Percentiles rank a stretch among this genome's conserved stretches.
These are phyloP conservation scores for Lordiphosa fenestrarum DNA, from an alignment of 2,888 invertebrate genomes.

Conservation along the genomic window DNA sequence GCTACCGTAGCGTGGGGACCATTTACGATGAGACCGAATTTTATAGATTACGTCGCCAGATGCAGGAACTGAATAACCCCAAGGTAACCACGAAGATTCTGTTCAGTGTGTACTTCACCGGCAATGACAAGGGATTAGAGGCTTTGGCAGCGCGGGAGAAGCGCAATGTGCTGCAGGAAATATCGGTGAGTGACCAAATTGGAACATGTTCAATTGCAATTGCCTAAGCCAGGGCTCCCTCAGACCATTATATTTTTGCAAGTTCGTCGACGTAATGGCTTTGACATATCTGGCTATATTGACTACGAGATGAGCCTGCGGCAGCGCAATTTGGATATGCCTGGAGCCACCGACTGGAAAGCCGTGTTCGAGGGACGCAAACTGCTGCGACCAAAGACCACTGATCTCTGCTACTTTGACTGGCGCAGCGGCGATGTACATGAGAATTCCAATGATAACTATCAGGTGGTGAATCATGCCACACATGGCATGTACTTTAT, in stretches of 20 bases:
- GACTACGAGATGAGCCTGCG: conserved; percentile 34
- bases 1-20: conserved; percentile 21
- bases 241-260: conserved; percentile 44
- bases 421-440: conserved; percentile 30
- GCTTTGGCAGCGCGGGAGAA: conserved; percentile 22
- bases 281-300: conserved; percentile 43
- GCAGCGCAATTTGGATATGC: conserved; percentile 3
- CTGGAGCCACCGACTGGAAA: conserved; percentile 25
- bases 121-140: conserved; percentile 14
- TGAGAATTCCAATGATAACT: conserved; percentile 25
- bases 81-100: not conserved
- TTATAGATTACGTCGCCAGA: not conserved
- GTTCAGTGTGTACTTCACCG: conserved; percentile 10
- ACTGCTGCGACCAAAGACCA: conserved; percentile 24
- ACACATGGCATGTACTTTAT: conserved; percentile 16
- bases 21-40: conserved; percentile 27
- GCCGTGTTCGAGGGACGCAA: conserved; percentile 32
- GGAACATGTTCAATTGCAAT: not conserved
- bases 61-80: conserved; percentile 1
- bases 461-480: conserved; percentile 3
- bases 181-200: conserved; percentile 17
- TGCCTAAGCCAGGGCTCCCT: not conserved
- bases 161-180: conserved; percentile 9
- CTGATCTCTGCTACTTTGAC: conserved; percentile 35
- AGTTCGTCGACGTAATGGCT: conserved; percentile 31